Percentiles rank a stretch among this genome's conserved stretches.
These are phyloP conservation scores for Heliothis subflexa DNA, from an alignment of 1,140 invertebrate genomes.

Conservation along the genomic window DNA sequence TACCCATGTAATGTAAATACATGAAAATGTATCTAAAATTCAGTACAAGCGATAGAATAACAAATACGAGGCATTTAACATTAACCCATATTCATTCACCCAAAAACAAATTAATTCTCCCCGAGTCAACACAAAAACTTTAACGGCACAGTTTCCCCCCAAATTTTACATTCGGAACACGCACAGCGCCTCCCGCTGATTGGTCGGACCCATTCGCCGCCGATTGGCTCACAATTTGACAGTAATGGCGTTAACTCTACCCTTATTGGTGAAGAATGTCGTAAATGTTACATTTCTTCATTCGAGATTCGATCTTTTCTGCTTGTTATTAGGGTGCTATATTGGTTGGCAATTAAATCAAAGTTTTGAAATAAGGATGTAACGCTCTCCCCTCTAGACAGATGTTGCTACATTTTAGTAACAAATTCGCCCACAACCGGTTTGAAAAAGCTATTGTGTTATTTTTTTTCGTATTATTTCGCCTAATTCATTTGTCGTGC, in stretches of 20 bases:
- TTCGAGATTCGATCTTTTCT: conserved; percentile 48
- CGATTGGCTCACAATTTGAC: conserved; percentile 84
- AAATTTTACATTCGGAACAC: conserved; percentile 82
- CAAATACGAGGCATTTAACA: conserved; percentile 32
- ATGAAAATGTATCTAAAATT: not conserved
- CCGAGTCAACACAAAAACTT: conserved; percentile 64
- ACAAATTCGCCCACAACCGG: conserved; percentile 83
- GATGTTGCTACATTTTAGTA: conserved; percentile 84
- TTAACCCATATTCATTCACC: conserved; percentile 37
- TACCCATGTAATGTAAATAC: not conserved
- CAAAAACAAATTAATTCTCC: conserved; percentile 51
- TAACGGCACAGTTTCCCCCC: conserved; percentile 77
- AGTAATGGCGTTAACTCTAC: conserved; percentile 83
- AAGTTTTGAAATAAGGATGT: conserved; percentile 38
- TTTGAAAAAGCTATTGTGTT: conserved; percentile 78
- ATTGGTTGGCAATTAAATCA: conserved; percentile 19
- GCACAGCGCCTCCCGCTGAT: conserved; percentile 64
- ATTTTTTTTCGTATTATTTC: conserved; percentile 83
- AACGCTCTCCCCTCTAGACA: conserved; percentile 72
- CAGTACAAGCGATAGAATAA: conserved; percentile 4
- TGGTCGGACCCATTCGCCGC: conserved; percentile 69
- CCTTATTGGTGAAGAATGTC: conserved; percentile 44
- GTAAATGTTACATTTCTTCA: conserved; percentile 17
- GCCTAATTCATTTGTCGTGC: conserved; percentile 83
- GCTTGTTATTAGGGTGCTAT: not conserved